Evolutionary conservation across 2,888 invertebrate genomes (phyloP), one percentile per base, ranked within the genome.

Genomic region (Rhimphoctona megacephalus): DNA sequence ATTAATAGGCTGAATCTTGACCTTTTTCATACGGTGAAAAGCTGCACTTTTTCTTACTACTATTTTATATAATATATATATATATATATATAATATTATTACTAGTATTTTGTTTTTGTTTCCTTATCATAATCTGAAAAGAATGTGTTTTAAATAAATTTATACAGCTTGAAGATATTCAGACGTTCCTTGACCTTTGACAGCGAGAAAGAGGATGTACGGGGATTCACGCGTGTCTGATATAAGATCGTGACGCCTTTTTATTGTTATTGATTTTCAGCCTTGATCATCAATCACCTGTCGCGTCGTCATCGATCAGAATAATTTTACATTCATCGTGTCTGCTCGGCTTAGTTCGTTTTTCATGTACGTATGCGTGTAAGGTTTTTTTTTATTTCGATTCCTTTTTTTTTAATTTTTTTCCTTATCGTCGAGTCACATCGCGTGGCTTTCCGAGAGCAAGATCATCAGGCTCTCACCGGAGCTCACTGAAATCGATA

Each of bases 231-330:
- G 61, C 33, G 70, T 49, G 49, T 72, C 61, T 61, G 72, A 30
- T 67, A 39, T 46, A 1, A 57, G 22, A 72, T 61, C 70, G 81
- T 52, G 52, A 61, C 64, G 72, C 66, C 25, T 73, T 52, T 74
- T 81, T 81, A 22, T 74, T 30, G 66, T 74, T 74, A 74, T 81
- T 67, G 73, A 81, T 74, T 61, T 74, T 74, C 39, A 84, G 57
- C 67, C 74, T 64, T 76, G 74, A 80, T 74, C 74, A 66, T 74
- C 67, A 79, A 84, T 78, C 78, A 78, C 22, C 46, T 64, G 61
- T 73, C 83, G 73, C 70, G 61, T 67, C 69, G 67, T 84, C 79
- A 84, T 84, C 81, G 76, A 85, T 81, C 81, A 70, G 72, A 72
- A 84, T 74, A 81, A 76, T 72, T 76, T 70, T 30, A 39, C 74